Percentiles rank a stretch among this genome's conserved stretches.
These are phyloP conservation scores for Sturnira hondurensis DNA, from an alignment of 2,113 vertebrate species.

Conservation along the genomic window DNA sequence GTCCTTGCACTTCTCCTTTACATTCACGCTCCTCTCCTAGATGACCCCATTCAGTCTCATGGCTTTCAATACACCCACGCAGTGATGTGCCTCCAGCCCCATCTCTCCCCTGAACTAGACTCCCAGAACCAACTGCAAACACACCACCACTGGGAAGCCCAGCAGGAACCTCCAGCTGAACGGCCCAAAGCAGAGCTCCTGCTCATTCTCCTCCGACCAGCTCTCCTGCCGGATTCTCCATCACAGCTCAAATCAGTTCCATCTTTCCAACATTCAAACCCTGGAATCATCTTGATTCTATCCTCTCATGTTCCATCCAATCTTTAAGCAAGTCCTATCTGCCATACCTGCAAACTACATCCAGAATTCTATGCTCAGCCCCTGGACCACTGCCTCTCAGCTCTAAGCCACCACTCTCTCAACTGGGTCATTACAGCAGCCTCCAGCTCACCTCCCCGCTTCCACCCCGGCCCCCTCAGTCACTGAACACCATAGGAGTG, in stretches of 20 bases:
- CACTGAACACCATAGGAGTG: background rate
- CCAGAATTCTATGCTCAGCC: background rate
- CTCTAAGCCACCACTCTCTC: background rate
- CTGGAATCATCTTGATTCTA: background rate
- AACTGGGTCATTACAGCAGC: background rate
- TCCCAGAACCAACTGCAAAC: background rate
- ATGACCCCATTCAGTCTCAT: background rate
- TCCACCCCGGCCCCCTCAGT: background rate
- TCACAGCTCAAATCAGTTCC: background rate
- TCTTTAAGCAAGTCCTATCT: background rate
- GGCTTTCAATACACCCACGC: background rate
- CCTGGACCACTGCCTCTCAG: background rate
- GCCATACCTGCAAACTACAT: background rate
- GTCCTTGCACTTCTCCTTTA: background rate
- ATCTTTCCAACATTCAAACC: background rate
- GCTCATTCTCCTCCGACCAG: background rate
- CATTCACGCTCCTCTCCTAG: background rate
- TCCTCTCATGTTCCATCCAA: background rate
- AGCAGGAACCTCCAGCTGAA: background rate
- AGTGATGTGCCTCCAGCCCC: background rate
- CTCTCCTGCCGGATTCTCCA: background rate
- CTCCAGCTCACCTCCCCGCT: background rate
- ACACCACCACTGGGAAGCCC: background rate
- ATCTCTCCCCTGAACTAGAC: background rate
- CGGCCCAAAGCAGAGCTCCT: background rate